Conservation (phyloP, 2,888 invertebrate genomes). For the Plagiodera versicolora region DNA sequence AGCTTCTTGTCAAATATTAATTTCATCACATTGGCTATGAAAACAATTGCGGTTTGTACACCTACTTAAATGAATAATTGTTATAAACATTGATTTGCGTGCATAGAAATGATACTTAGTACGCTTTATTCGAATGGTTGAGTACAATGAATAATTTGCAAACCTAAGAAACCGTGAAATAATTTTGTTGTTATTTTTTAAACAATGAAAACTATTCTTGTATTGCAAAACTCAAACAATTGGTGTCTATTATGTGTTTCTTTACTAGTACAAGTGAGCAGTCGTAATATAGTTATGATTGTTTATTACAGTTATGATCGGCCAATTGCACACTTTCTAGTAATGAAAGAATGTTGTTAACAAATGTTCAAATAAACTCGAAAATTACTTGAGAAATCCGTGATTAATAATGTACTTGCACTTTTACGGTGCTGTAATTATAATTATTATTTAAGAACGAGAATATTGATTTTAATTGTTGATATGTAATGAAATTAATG, state of each 20-base stretch:
- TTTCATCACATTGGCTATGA: too few relatives aligned
- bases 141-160: conserved; percentile 17
- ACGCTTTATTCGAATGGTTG: conserved; percentile 14
- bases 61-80: background rate
- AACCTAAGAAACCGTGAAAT: conserved; percentile 22
- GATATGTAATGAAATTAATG: background rate
- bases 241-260: background rate
- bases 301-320: background rate
- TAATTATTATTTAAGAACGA: too few relatives aligned
- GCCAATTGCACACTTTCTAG: conserved; percentile 20
- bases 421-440: too few relatives aligned
- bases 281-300: background rate
- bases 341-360: conserved; percentile 12
- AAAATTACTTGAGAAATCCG: background rate
- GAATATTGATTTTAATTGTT: background rate
- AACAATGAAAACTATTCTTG: conserved; percentile 8
- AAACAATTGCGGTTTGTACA: too few relatives aligned
- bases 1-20: too few relatives aligned
- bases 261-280: background rate
- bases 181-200: conserved; percentile 1
- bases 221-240: conserved; percentile 13
- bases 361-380: conserved; percentile 1
- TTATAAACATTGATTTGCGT: background rate
- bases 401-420: background rate
- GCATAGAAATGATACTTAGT: background rate